Percentiles rank a stretch among this genome's conserved stretches.
Evolutionary conservation across 2,113 vertebrate genomes (phyloP).

Genomic region (Malaclemys terrapin): DNA sequence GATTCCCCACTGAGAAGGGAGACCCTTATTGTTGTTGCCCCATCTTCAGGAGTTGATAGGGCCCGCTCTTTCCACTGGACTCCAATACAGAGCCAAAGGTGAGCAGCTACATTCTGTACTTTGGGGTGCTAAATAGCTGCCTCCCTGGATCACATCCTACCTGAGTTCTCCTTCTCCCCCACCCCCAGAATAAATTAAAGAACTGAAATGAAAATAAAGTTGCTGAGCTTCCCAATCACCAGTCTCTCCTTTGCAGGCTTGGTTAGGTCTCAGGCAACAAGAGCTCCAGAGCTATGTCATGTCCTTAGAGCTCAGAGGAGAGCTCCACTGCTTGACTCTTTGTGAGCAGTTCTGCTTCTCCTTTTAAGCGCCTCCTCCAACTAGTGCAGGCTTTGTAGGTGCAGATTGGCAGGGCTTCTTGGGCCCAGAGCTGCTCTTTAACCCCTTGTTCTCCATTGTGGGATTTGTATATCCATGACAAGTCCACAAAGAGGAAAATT

Average conservation of each 20-base stretch:
- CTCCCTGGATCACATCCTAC: background rate
- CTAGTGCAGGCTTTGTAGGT: background rate
- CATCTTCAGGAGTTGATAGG: background rate
- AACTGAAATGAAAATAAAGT: background rate
- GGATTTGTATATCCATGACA: background rate
- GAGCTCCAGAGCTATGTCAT: background rate
- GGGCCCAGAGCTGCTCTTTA: background rate
- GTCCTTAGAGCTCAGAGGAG: background rate
- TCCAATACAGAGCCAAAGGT: too few species aligned
- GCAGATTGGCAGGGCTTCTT: background rate
- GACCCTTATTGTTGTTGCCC: background rate
- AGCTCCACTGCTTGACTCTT: background rate
- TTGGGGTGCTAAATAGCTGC: too few species aligned
- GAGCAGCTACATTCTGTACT: too few species aligned
- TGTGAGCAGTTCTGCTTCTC: background rate
- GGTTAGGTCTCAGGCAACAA: background rate
- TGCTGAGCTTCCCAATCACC: background rate
- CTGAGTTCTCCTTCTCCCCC: background rate
- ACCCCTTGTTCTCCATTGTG: background rate
- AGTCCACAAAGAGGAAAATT: background rate
- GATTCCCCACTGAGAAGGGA: background rate
- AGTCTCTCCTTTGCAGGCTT: background rate
- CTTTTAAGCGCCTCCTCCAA: background rate
- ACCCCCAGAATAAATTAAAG: background rate
- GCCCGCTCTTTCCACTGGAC: background rate